Percentiles rank a stretch among this genome's conserved stretches.
phyloP scores from a whole-genome alignment of 2,797 vertebrate species.

The Sebastiscus tertius region DNA sequence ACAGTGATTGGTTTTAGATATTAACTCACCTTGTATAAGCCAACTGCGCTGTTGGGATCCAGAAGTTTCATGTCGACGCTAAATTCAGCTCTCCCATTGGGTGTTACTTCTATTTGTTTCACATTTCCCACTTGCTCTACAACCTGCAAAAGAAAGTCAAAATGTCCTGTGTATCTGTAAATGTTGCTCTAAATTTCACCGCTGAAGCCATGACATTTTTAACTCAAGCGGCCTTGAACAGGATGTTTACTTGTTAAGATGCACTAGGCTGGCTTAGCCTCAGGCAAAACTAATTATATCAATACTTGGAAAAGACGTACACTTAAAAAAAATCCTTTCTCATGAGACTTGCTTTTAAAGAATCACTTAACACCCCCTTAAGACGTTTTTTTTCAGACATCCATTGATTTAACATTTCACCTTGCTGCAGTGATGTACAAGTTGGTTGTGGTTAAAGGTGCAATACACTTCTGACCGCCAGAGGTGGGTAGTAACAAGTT shows the following conservation, averaged over 20 bases:
- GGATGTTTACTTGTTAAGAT: not conserved
- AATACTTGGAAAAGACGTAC: not conserved
- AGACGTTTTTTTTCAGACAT: too few species aligned
- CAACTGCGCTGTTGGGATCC: constrained; percentile 82
- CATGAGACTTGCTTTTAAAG: too few species aligned
- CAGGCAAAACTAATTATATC: not conserved
- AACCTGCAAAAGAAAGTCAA: constrained; percentile 73
- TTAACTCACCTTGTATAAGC: constrained; percentile 88
- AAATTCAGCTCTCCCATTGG: constrained; percentile 84
- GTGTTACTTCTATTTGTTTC: constrained; percentile 86
- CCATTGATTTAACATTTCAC: too few species aligned
- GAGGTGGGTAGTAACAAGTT: too few species aligned
- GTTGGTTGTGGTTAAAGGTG: too few species aligned
- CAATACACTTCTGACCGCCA: too few species aligned
- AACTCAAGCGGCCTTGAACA: not conserved
- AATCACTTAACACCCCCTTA: not conserved
- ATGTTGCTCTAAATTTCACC: not conserved
- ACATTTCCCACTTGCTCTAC: constrained; percentile 80
- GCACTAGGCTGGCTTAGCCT: not conserved
- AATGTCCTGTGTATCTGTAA: not conserved
- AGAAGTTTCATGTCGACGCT: constrained; percentile 86
- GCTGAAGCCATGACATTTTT: not conserved
- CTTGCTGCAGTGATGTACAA: too few species aligned
- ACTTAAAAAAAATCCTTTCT: too few species aligned
- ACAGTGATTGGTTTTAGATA: not conserved